These are phyloP conservation scores for Diabrotica balteata DNA, from an alignment of 2,888 invertebrate species.

Conservation along the genomic window DNA sequence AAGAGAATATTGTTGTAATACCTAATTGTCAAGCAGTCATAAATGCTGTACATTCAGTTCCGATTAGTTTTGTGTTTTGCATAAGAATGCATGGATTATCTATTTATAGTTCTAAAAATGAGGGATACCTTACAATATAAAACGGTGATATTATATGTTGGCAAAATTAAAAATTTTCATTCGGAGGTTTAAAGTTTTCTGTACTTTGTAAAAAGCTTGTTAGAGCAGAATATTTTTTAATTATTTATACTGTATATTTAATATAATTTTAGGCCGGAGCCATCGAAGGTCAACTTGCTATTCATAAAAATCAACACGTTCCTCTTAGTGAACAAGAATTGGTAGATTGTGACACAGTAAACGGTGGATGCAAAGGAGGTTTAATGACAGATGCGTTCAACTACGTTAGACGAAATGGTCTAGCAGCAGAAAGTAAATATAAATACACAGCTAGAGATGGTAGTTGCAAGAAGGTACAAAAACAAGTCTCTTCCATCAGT, in stretches of 20 bases:
- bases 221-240: not conserved
- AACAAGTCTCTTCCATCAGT: not conserved
- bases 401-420: constrained; percentile 79
- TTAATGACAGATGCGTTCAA: constrained; percentile 78
- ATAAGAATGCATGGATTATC: too few relatives aligned
- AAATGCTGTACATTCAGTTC: too few relatives aligned
- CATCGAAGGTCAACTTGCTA: constrained; percentile 86
- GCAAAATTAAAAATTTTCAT: too few relatives aligned
- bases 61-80: too few relatives aligned
- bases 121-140: too few relatives aligned
- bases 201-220: not conserved
- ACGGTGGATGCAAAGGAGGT: constrained; percentile 86
- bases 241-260: not conserved
- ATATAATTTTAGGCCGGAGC: constrained; percentile 74
- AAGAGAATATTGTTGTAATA: too few relatives aligned
- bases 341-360: constrained; percentile 77
- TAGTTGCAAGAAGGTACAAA: constrained; percentile 16
- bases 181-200: too few relatives aligned
- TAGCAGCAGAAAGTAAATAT: constrained; percentile 84
- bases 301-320: constrained; percentile 74
- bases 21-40: too few relatives aligned
- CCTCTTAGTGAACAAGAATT: constrained; percentile 85
- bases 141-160: too few relatives aligned
- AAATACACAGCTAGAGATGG: constrained; percentile 65
- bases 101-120: too few relatives aligned